A percentile compares a stretch with the other conserved stretches of the same genome.
These are phyloP conservation scores for Chironomus striatipennis DNA, from an alignment of 1,140 invertebrate species.

Conservation along the genomic window DNA sequence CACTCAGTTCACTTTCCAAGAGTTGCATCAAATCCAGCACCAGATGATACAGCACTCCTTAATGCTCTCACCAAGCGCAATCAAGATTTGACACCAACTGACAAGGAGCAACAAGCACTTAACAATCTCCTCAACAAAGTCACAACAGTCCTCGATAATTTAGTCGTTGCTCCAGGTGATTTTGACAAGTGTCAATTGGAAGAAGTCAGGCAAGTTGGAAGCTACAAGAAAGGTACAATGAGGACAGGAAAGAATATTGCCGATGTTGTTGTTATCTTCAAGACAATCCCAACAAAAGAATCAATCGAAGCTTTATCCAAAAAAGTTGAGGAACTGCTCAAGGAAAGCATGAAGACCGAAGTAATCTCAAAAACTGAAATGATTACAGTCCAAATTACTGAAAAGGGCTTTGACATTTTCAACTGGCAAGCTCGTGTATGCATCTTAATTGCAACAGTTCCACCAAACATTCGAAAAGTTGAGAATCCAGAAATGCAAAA, in stretches of 20 bases:
- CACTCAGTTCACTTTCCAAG: slow-evolving; percentile 66
- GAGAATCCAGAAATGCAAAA: slow-evolving; percentile 78
- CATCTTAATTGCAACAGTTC: slow-evolving; percentile 82
- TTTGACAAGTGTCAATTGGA: slow-evolving; percentile 96
- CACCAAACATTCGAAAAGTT: slow-evolving; percentile 85
- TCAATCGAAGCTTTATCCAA: slow-evolving; percentile 85
- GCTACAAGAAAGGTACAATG: slow-evolving; percentile 98
- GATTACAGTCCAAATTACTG: slow-evolving; percentile 55
- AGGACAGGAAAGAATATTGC: slow-evolving; percentile 90
- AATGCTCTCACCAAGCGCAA: slow-evolving; percentile 86
- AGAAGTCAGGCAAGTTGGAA: slow-evolving; percentile 91
- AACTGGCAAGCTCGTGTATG: slow-evolving; percentile 79
- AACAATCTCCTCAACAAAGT: slow-evolving; percentile 89
- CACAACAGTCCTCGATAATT: slow-evolving; percentile 87
- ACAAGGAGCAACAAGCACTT: slow-evolving; percentile 82
- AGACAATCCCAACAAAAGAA: slow-evolving; percentile 94
- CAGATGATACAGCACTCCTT: slow-evolving; percentile 67
- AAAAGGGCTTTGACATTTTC: slow-evolving; percentile 74
- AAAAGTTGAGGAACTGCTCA: slow-evolving; percentile 81
- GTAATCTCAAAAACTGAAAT: slow-evolving; percentile 50
- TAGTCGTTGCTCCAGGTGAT: slow-evolving; percentile 84
- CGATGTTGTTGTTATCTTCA: slow-evolving; percentile 96
- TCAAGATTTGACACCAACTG: slow-evolving; percentile 78
- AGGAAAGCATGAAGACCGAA: slow-evolving; percentile 53
- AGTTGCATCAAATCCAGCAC: slow-evolving; percentile 69